Conservation (phyloP, 2,888 invertebrate genomes). For the Lordiphosa andalusiaca region DNA sequence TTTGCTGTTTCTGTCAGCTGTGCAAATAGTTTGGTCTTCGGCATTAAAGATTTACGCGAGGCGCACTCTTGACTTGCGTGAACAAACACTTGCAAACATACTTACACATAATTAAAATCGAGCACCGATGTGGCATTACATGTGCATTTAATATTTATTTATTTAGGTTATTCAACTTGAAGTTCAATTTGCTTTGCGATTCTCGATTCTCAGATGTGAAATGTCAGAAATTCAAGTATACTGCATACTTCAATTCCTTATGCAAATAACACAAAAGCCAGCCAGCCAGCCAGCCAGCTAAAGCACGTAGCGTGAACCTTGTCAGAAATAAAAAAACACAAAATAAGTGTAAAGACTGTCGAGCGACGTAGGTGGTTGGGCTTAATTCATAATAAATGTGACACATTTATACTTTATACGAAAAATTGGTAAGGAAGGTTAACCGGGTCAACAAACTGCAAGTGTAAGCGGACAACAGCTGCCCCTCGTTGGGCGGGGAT, state of each 20-base stretch:
- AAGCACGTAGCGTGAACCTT: constrained; percentile 25
- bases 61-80: no score
- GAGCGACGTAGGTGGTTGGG: constrained; percentile 13
- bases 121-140: constrained; percentile 17
- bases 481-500: constrained; percentile 7
- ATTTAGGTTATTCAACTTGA: constrained; percentile 50
- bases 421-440: constrained; percentile 18
- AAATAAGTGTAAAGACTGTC: no score
- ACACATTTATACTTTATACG: constrained; percentile 19
- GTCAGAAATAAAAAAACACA: constrained; percentile 4
- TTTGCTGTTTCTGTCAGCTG: no score
- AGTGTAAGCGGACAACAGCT: no score
- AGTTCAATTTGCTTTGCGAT: constrained; percentile 47
- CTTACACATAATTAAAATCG: no score
- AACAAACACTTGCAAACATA: no score
- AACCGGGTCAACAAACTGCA: constrained; percentile 5
- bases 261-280: constrained; percentile 16
- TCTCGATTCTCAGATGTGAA: constrained; percentile 23
- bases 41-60: no score
- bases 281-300: background rate
- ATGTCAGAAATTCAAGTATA: constrained; percentile 37
- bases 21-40: no score
- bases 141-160: background rate
- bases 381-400: constrained; percentile 5
- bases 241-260: constrained; percentile 19